Evolutionary conservation across 2,888 invertebrate species (phyloP).

Genomic region (Hypena proboscidalis): DNA sequence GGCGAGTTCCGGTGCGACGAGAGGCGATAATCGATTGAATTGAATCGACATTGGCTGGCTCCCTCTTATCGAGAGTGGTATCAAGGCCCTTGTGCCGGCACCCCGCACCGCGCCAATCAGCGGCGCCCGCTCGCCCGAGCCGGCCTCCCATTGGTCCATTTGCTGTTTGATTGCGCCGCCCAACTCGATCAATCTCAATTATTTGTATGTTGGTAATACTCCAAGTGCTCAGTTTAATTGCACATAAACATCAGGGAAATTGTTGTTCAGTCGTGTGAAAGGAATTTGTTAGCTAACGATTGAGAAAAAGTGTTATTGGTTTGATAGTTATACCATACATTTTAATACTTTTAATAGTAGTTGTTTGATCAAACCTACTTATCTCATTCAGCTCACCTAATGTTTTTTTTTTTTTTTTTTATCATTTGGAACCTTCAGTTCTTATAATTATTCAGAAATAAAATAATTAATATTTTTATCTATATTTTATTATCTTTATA

Average conservation of each 20-base stretch:
- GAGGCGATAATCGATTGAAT: conserved; percentile 79
- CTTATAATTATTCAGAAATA: too few species aligned
- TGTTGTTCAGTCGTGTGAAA: conserved; percentile 18
- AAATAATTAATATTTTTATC: too few species aligned
- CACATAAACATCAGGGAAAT: conserved; percentile 38
- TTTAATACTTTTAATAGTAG: too few species aligned
- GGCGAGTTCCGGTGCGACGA: conserved; percentile 33
- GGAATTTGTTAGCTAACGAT: too few species aligned
- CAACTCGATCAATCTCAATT: conserved; percentile 82
- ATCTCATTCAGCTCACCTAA: too few species aligned
- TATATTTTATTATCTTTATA: too few species aligned
- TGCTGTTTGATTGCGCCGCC: conserved; percentile 83
- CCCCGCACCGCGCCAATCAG: conserved; percentile 74
- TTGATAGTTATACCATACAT: too few species aligned
- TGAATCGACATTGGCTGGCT: conserved; percentile 75
- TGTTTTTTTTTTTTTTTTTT: too few species aligned
- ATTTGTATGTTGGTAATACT: conserved; percentile 66
- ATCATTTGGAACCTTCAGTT: too few species aligned
- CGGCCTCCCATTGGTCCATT: conserved; percentile 76
- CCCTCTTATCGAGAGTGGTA: conserved; percentile 80
- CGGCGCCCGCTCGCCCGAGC: conserved; percentile 53
- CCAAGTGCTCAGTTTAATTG: conserved; percentile 59
- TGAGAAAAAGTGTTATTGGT: too few species aligned
- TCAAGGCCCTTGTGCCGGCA: conserved; percentile 79
- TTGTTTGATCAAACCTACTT: too few species aligned